Conservation (phyloP, 1,140 invertebrate species). For the Leucophenga varia region DNA sequence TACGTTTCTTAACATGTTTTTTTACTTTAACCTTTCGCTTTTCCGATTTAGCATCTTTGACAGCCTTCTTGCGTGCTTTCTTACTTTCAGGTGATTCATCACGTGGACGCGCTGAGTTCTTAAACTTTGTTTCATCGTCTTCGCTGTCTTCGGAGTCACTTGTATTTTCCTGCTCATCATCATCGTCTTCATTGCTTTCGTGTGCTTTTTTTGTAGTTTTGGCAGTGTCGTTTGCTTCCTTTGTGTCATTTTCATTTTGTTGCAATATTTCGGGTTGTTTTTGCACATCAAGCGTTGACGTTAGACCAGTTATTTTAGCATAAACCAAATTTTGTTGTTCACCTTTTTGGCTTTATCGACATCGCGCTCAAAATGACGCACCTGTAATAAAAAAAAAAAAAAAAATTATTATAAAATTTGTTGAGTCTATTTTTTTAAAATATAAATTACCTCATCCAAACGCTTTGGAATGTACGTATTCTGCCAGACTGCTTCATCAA, state of each 20-base stretch:
- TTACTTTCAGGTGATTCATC: conserved; percentile 86
- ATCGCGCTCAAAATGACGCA: conserved; percentile 89
- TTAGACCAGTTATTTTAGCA: conserved; percentile 82
- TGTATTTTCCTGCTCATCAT: conserved; percentile 42
- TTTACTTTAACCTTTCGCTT: conserved; percentile 91
- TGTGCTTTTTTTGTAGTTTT: no score
- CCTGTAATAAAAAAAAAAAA: no score
- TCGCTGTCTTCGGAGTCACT: conserved; percentile 56
- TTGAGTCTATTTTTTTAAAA: no score
- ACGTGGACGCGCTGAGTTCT: conserved; percentile 71
- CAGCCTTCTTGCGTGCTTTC: conserved; percentile 80
- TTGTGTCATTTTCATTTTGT: no score
- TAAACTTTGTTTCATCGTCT: conserved; percentile 65
- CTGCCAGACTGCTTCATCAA: conserved; percentile 91
- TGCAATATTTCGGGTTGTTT: conserved; percentile 61
- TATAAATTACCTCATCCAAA: conserved; percentile 82
- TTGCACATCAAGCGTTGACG: conserved; percentile 73
- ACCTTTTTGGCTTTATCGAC: conserved; percentile 77
- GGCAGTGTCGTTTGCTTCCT: no score
- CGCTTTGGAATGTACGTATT: conserved; percentile 92
- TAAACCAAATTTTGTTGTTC: conserved; percentile 75
- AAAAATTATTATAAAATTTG: no score
- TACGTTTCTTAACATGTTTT: conserved; percentile 93
- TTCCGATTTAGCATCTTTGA: conserved; percentile 86
- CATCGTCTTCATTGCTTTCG: no score